Evolutionary conservation across 1,140 invertebrate genomes (phyloP), one percentile per base, ranked within the genome.

Genomic region (Diuraphis noxia): DNA sequence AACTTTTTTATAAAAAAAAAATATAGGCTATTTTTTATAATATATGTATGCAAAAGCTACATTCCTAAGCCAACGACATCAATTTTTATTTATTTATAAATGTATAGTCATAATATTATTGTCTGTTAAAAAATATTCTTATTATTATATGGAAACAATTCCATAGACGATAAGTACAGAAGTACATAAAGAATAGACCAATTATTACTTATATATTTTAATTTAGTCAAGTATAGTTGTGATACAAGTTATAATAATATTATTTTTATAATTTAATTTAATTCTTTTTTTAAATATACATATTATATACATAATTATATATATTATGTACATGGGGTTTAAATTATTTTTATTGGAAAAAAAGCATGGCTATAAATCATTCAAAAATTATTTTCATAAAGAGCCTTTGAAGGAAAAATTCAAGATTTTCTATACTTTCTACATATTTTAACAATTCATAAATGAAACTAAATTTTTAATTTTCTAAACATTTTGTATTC

Each of bases 171-270:
- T 79, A 34, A 90, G 19, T 23, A 77, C 41, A 46, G 25, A 89
- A 90, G 34, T 90, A 36, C 89, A 81, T 82, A 25, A 23, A 52
- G 4, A 49, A 91, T 81, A 91, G 88, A 77, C 43, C 23, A 91
- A 90, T 89, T 41, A 72, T 79, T 81, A 79, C 23, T 82, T 49
- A 91, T 82, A 77, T 79, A 79, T 49, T 81, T 52, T 36, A 90
- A 90, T 49, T 91, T 91, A 79, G 72, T 91, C 89, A 91, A 91
- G 89, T 91, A 52, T 91, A 91, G 89, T 91, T 91, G 89, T 91
- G 89, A 91, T 91, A 91, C 36, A 88, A 63, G 49, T 88, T 88
- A 88, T 86, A 86, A 49, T 52, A 63, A 52, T 52, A 63, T 88
- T 56, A 88, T 88, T 88, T 88, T 88, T 88, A 40, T 88, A 88